Conservation (phyloP, 1,140 invertebrate species). For the Drosophila varians region DNA sequence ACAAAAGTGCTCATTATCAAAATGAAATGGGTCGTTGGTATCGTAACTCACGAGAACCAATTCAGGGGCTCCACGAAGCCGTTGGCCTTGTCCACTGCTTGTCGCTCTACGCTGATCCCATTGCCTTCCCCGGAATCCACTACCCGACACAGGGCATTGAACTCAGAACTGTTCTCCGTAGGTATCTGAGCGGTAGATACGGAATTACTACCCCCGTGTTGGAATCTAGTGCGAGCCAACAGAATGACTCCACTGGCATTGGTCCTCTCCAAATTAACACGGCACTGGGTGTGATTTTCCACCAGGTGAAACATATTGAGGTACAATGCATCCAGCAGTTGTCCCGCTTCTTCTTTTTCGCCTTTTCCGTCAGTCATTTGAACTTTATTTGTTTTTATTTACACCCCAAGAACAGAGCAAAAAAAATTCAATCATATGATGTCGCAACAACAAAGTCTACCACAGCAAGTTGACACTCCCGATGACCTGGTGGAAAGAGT, state of each 20-base stretch:
- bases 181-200: constrained; percentile 75
- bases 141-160: constrained; percentile 69
- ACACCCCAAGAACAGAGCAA: not conserved
- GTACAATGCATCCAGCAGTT: constrained; percentile 66
- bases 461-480: constrained; percentile 23
- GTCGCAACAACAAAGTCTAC: constrained; percentile 9
- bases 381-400: constrained; percentile 14
- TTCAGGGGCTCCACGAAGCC: constrained; percentile 86
- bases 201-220: constrained; percentile 60
- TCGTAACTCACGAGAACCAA: constrained; percentile 85
- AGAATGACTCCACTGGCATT: constrained; percentile 68
- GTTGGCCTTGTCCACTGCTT: constrained; percentile 62
- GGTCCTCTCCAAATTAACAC: constrained; percentile 67
- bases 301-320: constrained; percentile 76
- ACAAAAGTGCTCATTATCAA: not conserved
- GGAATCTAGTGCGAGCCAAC: constrained; percentile 74
- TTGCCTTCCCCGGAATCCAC: constrained; percentile 12
- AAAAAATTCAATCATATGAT: constrained; percentile 58
- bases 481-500: not conserved
- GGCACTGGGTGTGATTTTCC: constrained; percentile 66
- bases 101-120: constrained; percentile 30
- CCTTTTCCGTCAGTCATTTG: constrained; percentile 33
- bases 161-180: constrained; percentile 76
- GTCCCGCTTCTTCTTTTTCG: constrained; percentile 51
- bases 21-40: no score